A percentile compares a stretch with the other conserved stretches of the same genome.
These are phyloP conservation scores for Aproaerema taeniolella DNA, from an alignment of 2,888 invertebrate genomes.

Conservation along the genomic window DNA sequence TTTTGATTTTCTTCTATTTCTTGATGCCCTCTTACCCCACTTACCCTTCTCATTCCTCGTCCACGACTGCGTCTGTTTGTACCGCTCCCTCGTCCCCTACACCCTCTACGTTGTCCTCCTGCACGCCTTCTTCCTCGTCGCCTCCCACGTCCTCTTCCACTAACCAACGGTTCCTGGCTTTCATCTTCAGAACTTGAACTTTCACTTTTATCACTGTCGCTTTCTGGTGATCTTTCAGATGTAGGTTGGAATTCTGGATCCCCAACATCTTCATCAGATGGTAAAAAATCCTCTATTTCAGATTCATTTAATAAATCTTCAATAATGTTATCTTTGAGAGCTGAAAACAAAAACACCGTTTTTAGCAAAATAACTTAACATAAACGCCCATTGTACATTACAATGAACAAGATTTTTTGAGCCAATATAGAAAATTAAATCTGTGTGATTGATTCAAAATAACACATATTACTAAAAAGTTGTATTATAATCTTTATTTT, in stretches of 20 bases:
- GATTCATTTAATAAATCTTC: background rate
- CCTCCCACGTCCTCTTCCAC: background rate
- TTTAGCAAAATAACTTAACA: slow-evolving; percentile 3
- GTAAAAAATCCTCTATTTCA: background rate
- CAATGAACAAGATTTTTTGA: slow-evolving; percentile 6
- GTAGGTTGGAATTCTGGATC: background rate
- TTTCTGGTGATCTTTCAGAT: background rate
- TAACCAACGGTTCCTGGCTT: background rate
- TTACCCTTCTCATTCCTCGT: background rate
- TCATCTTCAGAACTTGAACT: slow-evolving; percentile 1
- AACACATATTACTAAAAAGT: too few relatives aligned
- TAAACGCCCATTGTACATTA: slow-evolving; percentile 3
- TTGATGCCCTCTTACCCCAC: background rate
- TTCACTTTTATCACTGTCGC: background rate
- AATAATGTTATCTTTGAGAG: background rate
- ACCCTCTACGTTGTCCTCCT: slow-evolving; percentile 8
- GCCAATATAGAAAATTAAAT: too few relatives aligned
- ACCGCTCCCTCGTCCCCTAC: background rate
- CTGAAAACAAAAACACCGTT: background rate
- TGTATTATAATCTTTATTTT: too few relatives aligned
- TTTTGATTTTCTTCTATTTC: background rate
- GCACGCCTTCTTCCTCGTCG: background rate
- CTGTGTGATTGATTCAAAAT: too few relatives aligned
- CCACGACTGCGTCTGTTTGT: background rate
- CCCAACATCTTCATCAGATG: slow-evolving; percentile 1